phyloP scores from a whole-genome alignment of 2,113 vertebrate genomes.

The Embiotoca jacksoni region DNA sequence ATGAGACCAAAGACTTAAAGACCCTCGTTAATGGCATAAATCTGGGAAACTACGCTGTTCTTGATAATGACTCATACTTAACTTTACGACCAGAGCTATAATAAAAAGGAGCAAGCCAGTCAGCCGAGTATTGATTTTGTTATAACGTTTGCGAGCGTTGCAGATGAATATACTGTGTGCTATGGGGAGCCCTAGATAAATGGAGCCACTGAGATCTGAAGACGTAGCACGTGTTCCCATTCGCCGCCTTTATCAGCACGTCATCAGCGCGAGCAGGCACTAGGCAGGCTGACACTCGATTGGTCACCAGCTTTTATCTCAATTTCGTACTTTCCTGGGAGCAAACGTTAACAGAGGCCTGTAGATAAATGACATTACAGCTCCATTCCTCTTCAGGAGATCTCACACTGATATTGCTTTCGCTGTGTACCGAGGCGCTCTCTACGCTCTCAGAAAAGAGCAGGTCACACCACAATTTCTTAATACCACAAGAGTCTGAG shows the following conservation, averaged over 20 bases:
- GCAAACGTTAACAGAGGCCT: conserved; percentile 77
- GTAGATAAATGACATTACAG: conserved; percentile 83
- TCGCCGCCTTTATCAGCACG: conserved; percentile 67
- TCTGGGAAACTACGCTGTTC: conserved; percentile 59
- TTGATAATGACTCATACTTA: conserved; percentile 74
- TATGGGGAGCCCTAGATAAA: conserved; percentile 37
- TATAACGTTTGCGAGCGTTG: conserved; percentile 55
- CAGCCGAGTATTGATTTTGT: conserved; percentile 71
- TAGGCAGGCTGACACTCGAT: conserved; percentile 76
- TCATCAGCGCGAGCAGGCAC: conserved; percentile 70
- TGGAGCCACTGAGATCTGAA: conserved; percentile 47
- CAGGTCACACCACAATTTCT: conserved; percentile 65
- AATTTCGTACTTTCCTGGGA: conserved; percentile 72
- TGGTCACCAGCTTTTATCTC: conserved; percentile 82
- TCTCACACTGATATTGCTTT: conserved; percentile 68
- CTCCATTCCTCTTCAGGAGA: conserved; percentile 71
- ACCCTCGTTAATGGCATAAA: conserved; percentile 56
- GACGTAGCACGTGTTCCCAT: conserved; percentile 47
- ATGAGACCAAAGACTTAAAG: conserved; percentile 52
- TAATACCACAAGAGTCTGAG: conserved; percentile 48
- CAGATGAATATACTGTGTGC: conserved; percentile 35
- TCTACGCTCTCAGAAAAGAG: conserved; percentile 42
- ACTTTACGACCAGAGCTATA: conserved; percentile 65
- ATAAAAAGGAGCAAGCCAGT: conserved; percentile 68
- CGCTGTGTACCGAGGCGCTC: conserved; percentile 43